Evolutionary conservation across 2,113 vertebrate species (phyloP), one percentile per base, ranked within the genome.

Genomic region (Micromys minutus): DNA sequence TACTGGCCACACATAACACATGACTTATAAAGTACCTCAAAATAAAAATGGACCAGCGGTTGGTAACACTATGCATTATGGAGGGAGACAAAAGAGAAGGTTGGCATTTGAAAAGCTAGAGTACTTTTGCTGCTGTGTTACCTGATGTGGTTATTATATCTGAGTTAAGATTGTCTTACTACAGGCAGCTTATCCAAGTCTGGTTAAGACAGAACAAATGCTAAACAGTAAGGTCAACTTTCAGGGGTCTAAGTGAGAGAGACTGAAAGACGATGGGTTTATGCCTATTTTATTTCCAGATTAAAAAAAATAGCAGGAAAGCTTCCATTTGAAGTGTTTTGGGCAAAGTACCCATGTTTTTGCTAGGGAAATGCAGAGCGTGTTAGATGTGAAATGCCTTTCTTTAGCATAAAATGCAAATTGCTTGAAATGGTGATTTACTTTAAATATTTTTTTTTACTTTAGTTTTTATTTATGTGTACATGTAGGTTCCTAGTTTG

Each of bases 391-490:
- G 87, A 88, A 93, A 95, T 19, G 69, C 19, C 29, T 90, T 93
- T 94, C 71, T 91, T 96, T 97, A 67, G 39, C 55, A 63, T 88
- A 42, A 87, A 92, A 81, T 79, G 5, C 86, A 63, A 96, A 93
- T 63, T 94, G 55, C 84, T 97, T 93, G 47, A 87, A 42, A 91
- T 83, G 47, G 71, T 71, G 80, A 72, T 90, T 93, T 93, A 61
- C 3, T 84, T 84, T 6, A 15, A 45, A 45, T 45, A n/a, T n/a
- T n/a, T n/a, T 7, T 85, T 34, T 61, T 84, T 15, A 83, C 36
- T 59, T 16, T 42, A 61, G 15, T 63, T 84, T 63, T 45, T 55
- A 80, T 80, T 80, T 61, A 45, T 61, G 57, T 85, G 29, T 26
- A 65, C 61, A 9, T 45, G 26, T 65, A 42, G 16, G 59, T 65